Percentiles rank a stretch among this genome's conserved stretches.
Conservation (phyloP, 1,140 invertebrate species). For the Vanessa tameamea region DNA sequence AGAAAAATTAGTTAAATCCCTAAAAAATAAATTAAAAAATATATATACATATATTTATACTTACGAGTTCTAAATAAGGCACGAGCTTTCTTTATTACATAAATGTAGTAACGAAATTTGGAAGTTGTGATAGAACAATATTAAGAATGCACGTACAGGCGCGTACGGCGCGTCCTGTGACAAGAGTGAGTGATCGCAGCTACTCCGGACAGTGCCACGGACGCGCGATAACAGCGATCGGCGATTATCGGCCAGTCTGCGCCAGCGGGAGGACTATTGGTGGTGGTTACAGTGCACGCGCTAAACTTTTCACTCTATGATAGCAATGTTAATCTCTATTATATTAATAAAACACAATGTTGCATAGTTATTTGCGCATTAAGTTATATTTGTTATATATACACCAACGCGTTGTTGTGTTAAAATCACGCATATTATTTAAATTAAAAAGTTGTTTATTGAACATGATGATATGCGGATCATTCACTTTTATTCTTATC, state of each 20-base stretch:
- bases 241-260: conserved; percentile 65
- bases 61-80: conserved; percentile 30
- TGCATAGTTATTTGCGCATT: neutral
- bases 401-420: neutral
- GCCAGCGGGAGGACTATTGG: conserved; percentile 42
- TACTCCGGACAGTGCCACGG: conserved; percentile 63
- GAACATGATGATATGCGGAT: conserved; percentile 52
- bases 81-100: neutral
- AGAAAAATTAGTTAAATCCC: conserved; percentile 15
- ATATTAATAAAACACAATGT: neutral
- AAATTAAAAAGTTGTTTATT: conserved; percentile 65
- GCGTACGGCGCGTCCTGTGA: conserved; percentile 45
- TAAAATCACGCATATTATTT: neutral
- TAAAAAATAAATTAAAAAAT: conserved; percentile 14
- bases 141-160: conserved; percentile 37
- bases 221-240: conserved; percentile 71
- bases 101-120: neutral
- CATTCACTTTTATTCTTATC: conserved; percentile 73
- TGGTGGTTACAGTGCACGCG: conserved; percentile 20
- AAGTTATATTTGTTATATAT: neutral
- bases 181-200: conserved; percentile 55
- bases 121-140: neutral
- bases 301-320: neutral
- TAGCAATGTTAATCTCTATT: conserved; percentile 14
- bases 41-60: neutral